Conservation (phyloP, 2,113 vertebrate genomes). For the Prunella himalayana region DNA sequence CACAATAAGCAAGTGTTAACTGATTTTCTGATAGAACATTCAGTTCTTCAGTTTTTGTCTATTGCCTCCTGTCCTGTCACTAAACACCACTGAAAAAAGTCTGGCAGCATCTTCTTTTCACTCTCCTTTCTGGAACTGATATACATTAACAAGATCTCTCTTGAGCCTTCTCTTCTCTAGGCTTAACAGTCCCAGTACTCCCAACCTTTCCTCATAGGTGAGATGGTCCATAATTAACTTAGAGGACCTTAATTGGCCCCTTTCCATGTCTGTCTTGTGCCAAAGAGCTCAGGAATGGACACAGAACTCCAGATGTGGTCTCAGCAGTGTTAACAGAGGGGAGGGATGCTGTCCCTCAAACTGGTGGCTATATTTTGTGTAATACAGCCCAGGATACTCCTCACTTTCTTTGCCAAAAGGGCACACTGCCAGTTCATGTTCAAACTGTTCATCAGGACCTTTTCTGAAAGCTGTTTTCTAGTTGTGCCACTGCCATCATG, state of each 20-base stretch:
- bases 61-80: not conserved
- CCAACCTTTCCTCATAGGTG: not conserved
- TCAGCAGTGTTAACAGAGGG: not conserved
- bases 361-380: not conserved
- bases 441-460: not conserved
- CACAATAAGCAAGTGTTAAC: not conserved
- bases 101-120: not conserved
- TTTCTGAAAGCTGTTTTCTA: not conserved
- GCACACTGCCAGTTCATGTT: not conserved
- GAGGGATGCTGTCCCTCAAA: not conserved
- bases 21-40: not conserved
- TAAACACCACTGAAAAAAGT: not conserved
- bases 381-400: not conserved
- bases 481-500: not conserved
- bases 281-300: not conserved
- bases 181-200: not conserved
- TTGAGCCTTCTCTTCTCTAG: not conserved
- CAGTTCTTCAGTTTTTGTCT: not conserved
- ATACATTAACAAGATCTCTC: not conserved
- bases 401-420: not conserved
- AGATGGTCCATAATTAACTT: not conserved
- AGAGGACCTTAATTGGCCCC: not conserved
- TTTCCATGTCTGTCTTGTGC: not conserved
- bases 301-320: not conserved
- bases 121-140: not conserved